Evolutionary conservation across 2,797 vertebrate genomes (phyloP).

Genomic region (Lepidocolaptes lacrymiger): DNA sequence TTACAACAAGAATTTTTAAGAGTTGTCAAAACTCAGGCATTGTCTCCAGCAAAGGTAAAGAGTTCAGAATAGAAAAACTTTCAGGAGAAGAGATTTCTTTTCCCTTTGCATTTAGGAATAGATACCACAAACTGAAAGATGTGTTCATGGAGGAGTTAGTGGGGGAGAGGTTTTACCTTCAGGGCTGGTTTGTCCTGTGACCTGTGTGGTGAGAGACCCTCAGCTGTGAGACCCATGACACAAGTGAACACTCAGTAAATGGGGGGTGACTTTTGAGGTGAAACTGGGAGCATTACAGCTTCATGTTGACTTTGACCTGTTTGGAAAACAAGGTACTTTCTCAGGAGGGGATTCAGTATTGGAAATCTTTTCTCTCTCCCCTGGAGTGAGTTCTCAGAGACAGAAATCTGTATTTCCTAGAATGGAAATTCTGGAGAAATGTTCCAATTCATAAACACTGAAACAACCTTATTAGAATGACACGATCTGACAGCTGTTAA

Average conservation of each 20-base stretch:
- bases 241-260: background rate
- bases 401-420: background rate
- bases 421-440: conserved; percentile 4
- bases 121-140: rapidly evolving
- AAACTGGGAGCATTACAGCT: background rate
- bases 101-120: background rate
- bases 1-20: background rate
- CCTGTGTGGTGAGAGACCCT: rapidly evolving
- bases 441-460: conserved; percentile 49
- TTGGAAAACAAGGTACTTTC: background rate
- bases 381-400: background rate
- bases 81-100: background rate
- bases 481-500: conserved; percentile 29
- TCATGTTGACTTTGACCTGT: rapidly evolving
- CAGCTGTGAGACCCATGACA: background rate
- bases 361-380: background rate
- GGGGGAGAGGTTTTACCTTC: background rate
- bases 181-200: background rate
- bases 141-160: background rate
- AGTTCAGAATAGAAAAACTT: background rate
- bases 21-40: background rate
- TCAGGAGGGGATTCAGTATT: background rate
- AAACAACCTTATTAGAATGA: conserved; percentile 5
- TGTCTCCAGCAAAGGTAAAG: background rate
- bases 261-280: background rate